Evolutionary conservation across 2,888 invertebrate genomes (phyloP), one percentile per base, ranked within the genome.

Genomic region (Seira ritae): DNA sequence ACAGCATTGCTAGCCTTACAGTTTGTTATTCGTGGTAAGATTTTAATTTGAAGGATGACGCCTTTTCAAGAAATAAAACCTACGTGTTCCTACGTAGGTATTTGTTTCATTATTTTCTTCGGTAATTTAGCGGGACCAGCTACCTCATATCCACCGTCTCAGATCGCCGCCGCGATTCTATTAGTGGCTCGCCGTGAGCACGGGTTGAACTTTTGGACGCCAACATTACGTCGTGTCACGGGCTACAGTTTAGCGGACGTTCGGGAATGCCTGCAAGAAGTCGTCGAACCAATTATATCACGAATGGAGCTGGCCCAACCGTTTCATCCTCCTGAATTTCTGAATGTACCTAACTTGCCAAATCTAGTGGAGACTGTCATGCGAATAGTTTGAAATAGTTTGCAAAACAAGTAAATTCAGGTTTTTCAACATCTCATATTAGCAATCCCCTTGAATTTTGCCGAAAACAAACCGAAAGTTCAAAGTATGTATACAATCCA

Each of bases 161-260:
- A 75, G 0, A 68, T 81, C 1, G 87, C 88, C n/a, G 88, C 88
- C 1, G 67, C 86, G 1, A 73, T 77, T 10, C 46, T 88, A 1
- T 65, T 86, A 77, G 80, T 74, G 24, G 73, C 84, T 19, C 65
- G 88, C 22, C 46, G 84, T n/a, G 70, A 76, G n/a, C 31, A 71
- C 23, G 81, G 81, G 0, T 75, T 82, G n/a, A 76, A 84, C 24
- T 83, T 78, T 46, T 88, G 88, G 88, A 84, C 87, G 6, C 17
- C 69, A n/a, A 66, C 46, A 0, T 71, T 87, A 0, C 2, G 23
- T 10, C 23, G 10, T 1, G 66, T 85, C 6, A 86, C 86, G 0
- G 69, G 73, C 0, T 84, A 85, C 22, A 20, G 10, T 1, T 67
- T 72, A 20, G 20, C 12, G 12, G 20, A 80, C 12, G 37, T 84